A percentile compares a stretch with the other conserved stretches of the same genome.
These are phyloP conservation scores for Mactra quadrangularis DNA, from an alignment of 1,140 invertebrate species.

Conservation along the genomic window DNA sequence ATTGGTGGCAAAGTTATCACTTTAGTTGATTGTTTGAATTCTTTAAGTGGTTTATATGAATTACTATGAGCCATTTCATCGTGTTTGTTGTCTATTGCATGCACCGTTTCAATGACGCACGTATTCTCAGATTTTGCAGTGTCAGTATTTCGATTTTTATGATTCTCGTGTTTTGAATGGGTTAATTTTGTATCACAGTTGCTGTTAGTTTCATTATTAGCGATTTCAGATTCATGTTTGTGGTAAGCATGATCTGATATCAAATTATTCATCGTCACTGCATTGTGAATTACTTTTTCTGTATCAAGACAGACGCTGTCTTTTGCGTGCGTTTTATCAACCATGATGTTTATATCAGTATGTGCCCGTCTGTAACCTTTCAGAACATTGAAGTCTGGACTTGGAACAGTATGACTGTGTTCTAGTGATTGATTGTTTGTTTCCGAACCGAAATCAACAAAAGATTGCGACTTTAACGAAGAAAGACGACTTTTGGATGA, in stretches of 20 bases:
- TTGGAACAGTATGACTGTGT: no score
- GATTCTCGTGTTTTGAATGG: no score
- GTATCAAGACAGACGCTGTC: background rate
- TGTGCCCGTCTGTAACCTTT: background rate
- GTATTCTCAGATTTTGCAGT: no score
- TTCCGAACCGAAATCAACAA: no score
- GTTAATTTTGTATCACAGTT: no score
- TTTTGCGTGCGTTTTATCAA: background rate
- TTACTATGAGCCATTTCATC: background rate
- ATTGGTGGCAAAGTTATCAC: constrained; percentile 17
- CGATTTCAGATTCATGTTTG: no score
- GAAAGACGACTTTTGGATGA: constrained; percentile 26
- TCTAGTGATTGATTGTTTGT: no score
- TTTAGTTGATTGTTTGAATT: background rate
- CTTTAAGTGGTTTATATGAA: background rate
- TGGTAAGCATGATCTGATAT: background rate
- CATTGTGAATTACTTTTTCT: background rate
- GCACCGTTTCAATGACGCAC: background rate
- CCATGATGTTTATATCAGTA: background rate
- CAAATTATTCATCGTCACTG: background rate
- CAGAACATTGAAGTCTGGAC: background rate
- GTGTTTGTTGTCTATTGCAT: background rate
- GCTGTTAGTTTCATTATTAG: no score
- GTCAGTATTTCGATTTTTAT: no score
- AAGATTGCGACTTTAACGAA: background rate